Base-by-base conservation (phyloP, 2,113 vertebrate genomes). In the Ptilorrhoa leucosticta region DNA sequence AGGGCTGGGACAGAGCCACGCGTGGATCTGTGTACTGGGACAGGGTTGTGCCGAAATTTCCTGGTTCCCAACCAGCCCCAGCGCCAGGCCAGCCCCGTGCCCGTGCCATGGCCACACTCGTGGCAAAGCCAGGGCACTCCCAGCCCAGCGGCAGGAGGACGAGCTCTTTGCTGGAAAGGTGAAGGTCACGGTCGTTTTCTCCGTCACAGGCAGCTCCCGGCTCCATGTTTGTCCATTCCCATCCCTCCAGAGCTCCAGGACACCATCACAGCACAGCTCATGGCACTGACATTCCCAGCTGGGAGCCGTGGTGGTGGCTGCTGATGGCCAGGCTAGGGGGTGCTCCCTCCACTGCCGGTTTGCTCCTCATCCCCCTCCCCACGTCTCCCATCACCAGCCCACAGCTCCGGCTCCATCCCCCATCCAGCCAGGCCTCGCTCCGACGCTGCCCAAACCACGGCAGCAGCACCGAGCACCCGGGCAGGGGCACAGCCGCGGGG, bases 211-310 rank as follows among this genome's bases (percentile, higher is more conserved):
- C 72, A 39, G 78, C 86, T 90, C 78, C 73, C 13, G 16, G 68
- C n/a, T 92, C 80, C 66, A 0, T 17, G 68, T 53, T 26, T 39
- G 53, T n/a, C 8, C 4, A 3, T 78, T 39, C 68, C 54, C 7
- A 7, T 26, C 63, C 58, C 27, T 23, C 20, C 27, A 2, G 35
- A 0, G n/a, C 90, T 54, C 60, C 75, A 13, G 82, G 81, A 61
- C 4, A 2, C 24, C 23, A 6, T 15, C 64, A 4, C 1, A 5
- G 65, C 5, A 0, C 17, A 5, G 17, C 56, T 30, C 40, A 3
- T 0, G 3, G 13, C 27, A 1, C n/a, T 20, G 45, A 6, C 4
- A 0, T 16, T 35, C 33, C 58, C 4, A 0, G 0, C n/a, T 0
- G 7, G 30, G 56, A 60, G 17, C 37, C 1, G 0, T 0, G 6